Evolutionary conservation across 2,113 vertebrate genomes (phyloP), one percentile per base, ranked within the genome.

Genomic region (Daphoenositta chrysoptera): DNA sequence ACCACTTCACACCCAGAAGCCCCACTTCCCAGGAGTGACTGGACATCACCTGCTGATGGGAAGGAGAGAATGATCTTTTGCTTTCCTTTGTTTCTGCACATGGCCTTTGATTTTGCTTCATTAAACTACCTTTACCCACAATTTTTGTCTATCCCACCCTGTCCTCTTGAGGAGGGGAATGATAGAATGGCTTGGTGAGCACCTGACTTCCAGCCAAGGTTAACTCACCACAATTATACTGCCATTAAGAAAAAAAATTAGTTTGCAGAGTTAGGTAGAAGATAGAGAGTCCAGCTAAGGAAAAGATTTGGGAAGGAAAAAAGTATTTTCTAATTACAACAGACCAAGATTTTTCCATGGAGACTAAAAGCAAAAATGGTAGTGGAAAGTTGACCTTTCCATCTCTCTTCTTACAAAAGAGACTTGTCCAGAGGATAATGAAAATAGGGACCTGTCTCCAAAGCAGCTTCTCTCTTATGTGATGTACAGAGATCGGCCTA

Each of bases 231-330:
- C 14, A 76, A 35, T 45, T 37, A 66, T 12, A 20, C 30, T 61
- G 5, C 3, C 40, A 45, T 30, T 63, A 1, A 24, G 28, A 48
- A 8, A 12, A 3, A 10, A 6, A 2, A 27, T 2, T 21, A 40
- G 3, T 37, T 15, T 56, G 33, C 15, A 44, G 23, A 65, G 6
- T 23, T 4, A 40, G 17, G 22, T 26, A 70, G 39, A 72, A 88
- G 47, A 64, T 8, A n/a, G 11, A 40, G 8, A 35, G 56, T 92
- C 6, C 24, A 92, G 9, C 15, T 65, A 71, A 53, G 20, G 9
- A 72, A 83, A 58, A 65, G 8, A 15, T 15, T 8, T 75, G 28
- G 26, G 31, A 73, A 73, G 31, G 15, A 90, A 88, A 57, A 40
- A 86, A 4, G 1, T 27, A 78, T 11, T 77, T 82, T 15, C 40